Base-by-base conservation (phyloP, 2,113 vertebrate species). In the Galemys pyrenaicus region DNA sequence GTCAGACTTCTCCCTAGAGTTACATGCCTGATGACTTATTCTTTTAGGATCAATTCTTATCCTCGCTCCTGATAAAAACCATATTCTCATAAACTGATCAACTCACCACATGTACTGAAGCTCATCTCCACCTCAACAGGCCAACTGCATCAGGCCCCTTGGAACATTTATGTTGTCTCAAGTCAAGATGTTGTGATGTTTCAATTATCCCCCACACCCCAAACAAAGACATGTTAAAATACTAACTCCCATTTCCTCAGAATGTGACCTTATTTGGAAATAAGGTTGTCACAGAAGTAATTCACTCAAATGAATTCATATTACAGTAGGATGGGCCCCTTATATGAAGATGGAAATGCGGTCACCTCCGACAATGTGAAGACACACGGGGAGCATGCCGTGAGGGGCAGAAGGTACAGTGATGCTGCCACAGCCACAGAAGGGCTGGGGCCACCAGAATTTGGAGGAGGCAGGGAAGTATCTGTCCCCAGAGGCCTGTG, bases 221-320 rank as follows among this genome's bases (percentile, higher is more conserved):
- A 39, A 24, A 67, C 54, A 56, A 74, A 60, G 37, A 77, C 6
- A 12, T 35, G 13, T n/a, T 19, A 9, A 88, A 88, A 9, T 35
- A 15, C 20, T 73, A 86, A 67, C 44, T 3, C 19, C 51, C 2
- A 20, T 22, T 30, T 51, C 78, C 51, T 39, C 24, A n/a, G 54
- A 87, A 84, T 49, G 37, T 70, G 90, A 54, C 30, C 26, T 81
- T n/a, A 17, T 81, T 65, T 93, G 74, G 85, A 85, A 39, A 86
- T 5, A 39, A 9, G 12, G 19, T 93, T 32, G 30, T 77, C 9
- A 12, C 11, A 65, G 67, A 71, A 46, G 4, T 82, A 46, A 92
- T 78, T 73, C 44, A 49, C 56, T 74, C 39, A 20, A 39, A 74
- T 20, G 78, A 87, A 85, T 11, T 65, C 87, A n/a, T 16, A 51